These are phyloP conservation scores for Ostrea denselamellosa DNA, from an alignment of 1,140 invertebrate species.

Conservation along the genomic window DNA sequence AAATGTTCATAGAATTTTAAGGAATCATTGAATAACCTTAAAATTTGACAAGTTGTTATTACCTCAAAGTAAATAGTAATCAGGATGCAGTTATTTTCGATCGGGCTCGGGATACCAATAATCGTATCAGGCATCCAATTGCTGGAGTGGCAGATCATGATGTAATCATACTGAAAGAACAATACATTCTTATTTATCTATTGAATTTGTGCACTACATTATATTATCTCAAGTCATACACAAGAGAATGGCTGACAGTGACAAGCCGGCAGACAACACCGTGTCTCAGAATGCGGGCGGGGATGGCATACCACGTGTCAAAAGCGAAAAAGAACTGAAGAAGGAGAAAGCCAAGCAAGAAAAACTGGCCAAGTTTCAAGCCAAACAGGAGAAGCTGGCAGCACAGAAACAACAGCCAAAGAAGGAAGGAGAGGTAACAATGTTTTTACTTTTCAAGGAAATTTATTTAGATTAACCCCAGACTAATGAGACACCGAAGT, in stretches of 20 bases:
- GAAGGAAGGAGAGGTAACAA: constrained; percentile 51
- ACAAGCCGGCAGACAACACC: not conserved
- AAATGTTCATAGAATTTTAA: too few relatives aligned
- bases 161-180: not conserved
- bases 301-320: constrained; percentile 61
- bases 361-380: constrained; percentile 89
- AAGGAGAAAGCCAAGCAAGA: constrained; percentile 75
- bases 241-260: constrained; percentile 28
- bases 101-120: constrained; percentile 8
- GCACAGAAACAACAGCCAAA: constrained; percentile 65
- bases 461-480: too few relatives aligned
- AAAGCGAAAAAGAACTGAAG: constrained; percentile 73
- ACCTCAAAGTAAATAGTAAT: too few relatives aligned
- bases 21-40: too few relatives aligned
- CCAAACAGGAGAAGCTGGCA: constrained; percentile 87
- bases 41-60: too few relatives aligned
- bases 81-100: not conserved
- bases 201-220: not conserved
- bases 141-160: constrained; percentile 8
- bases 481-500: too few relatives aligned
- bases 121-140: not conserved
- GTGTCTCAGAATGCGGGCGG: not conserved
- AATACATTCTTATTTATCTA: not conserved
- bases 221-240: not conserved
- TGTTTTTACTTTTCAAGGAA: not conserved